Base-by-base conservation (phyloP, 2,113 vertebrate species). In the Tympanuchus pallidicinctus region DNA sequence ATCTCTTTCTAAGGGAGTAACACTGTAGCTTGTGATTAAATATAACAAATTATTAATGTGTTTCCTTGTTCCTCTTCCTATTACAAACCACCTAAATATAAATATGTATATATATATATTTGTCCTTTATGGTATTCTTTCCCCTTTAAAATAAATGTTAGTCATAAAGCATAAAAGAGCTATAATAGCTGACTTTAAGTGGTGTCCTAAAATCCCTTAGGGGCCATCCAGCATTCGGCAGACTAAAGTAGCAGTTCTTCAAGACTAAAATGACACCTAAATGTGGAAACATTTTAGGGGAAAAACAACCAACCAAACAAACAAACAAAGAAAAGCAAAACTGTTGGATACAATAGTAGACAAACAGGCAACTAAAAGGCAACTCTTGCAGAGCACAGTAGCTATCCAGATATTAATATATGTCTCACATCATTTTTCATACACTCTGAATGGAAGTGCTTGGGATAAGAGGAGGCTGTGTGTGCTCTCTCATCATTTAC, bases 161-260 rank as follows among this genome's bases (percentile, higher is more conserved):
- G 47, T 56, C 86, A 89, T 78, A 90, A 90, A 89, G 38, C 32
- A 86, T 71, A 79, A 45, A 89, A 74, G 24, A 82, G 3, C 52
- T 72, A 90, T 85, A 83, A 92, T 92, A 80, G 13, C 54, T 73
- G 71, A 69, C 78, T 85, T 76, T 90, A 89, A 91, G 52, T 77
- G 42, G 5, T 92, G 63, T 91, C 79, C 87, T 91, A 69, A 89
- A 82, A 78, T 78, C 61, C 64, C 60, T 77, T 57, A 47, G 69
- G 42, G 43, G 69, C 8, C 8, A 67, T 67, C 32, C 56, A 83
- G 42, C 20, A 83, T 92, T 74, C 75, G 74, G 52, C 52, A 88
- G 72, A 80, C 89, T 91, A 88, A 89, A 86, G 61, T 11, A 83
- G 60, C 16, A 71, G 56, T 71, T 93, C 67, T 94, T 93, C 65